Base-by-base conservation (phyloP, 2,797 vertebrate species). In the Helarctos malayanus region DNA sequence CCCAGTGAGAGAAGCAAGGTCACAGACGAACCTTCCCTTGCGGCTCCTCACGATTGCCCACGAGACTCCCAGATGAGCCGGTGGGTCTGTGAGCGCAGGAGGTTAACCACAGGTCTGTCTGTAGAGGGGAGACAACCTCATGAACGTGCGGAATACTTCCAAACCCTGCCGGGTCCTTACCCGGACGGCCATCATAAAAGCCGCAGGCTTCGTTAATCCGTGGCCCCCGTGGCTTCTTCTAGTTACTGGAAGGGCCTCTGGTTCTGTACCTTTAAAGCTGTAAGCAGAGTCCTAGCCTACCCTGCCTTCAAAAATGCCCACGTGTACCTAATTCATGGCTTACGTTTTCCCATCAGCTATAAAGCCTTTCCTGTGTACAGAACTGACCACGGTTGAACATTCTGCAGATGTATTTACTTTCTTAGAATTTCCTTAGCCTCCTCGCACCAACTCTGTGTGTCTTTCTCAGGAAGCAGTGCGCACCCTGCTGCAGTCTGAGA, bases 321-420 rank as follows among this genome's bases (percentile, higher is more conserved):
- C 0, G 1, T 9, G 41, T 0, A 1, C 23, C 1, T 21, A 7
- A 65, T 15, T 76, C 45, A 21, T 0, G 3, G 7, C 38, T 89
- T 71, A 14, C 7, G 13, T 47, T 75, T 61, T 75, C 12, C 35
- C 21, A 41, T 27, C 13, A 29, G 4, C 54, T 56, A 19, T 12
- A 56, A 71, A 45, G 54, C 82, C 49, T 18, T 32, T 32, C 56
- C 21, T 6, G 19, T 27, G 0, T 8, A 10, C 0, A 35, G 49
- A 15, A 6, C 1, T 63, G 79, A n/a, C 88, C 18, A 0, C 0
- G 0, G 32, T 0, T 10, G 35, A 61, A 18, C 76, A 9, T 19
- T 76, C 23, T 91, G n/a, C 56, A 65, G 78, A 65, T 54, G 57
- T 41, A 59, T 57, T 52, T 80, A 7, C 61, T 57, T 88, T 41